Evolutionary conservation across 2,113 vertebrate genomes (phyloP), one percentile per base, ranked within the genome.

Genomic region (Gadus chalcogrammus): DNA sequence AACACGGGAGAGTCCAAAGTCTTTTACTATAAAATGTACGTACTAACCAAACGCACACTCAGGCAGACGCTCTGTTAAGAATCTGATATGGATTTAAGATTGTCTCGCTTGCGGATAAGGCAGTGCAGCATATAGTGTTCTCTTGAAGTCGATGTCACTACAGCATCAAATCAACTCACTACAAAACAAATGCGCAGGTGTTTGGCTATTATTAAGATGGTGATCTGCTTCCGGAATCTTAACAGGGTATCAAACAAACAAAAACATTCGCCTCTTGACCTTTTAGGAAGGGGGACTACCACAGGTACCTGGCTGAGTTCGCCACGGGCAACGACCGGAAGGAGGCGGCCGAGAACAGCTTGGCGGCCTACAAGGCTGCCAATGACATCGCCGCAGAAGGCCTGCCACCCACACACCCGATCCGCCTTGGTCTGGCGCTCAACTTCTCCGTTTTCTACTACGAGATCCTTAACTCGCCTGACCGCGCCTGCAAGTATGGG

Each of bases 11-110:
- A 99, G 86, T 98, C 96, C 70, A 98, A 98, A 94, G 97, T 99
- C 94, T 99, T 99, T 94, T 99, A 98, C 94, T 98, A 99, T 92
- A 98, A 99, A 98, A 98, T 99, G 97, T 98, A 92, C 0, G 83
- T 68, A 2, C 20, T 6, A 16, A 58, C 55, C 13, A 4, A 58
- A 58, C 16, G 15, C n/a, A 58, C 15, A 3, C 55, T 58, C 55
- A 17, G 55, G 9, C n/a, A 58, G 15, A 9, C 55, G 4, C 55
- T 13, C 42, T 13, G 42, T 48, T 48, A 48, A 48, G 9, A 48
- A 48, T 48, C 42, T 13, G 42, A 48, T 48, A 11, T 48, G 42
- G 42, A 48, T 48, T 48, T 48, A 13, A 48, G 42, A 48, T 48
- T 48, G 9, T 1, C 11, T 48, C 11, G 42, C 42, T 35, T 35